Evolutionary conservation across 1,140 invertebrate species (phyloP).

Genomic region (Vanessa tameamea): DNA sequence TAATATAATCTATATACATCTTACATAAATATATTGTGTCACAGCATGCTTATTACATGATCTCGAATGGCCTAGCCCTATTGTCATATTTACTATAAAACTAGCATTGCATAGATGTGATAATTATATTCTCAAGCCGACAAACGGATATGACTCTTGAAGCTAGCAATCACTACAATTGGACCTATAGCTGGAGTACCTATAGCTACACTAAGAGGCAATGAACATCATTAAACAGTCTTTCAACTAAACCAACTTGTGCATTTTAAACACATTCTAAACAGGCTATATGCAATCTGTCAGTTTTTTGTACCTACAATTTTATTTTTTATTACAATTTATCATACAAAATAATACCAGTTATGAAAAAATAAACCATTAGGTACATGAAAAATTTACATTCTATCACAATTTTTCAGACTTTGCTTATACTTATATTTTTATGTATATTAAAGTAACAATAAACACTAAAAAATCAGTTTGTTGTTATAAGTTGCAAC

Average conservation of each 20-base stretch:
- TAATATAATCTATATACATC: constrained; percentile 9
- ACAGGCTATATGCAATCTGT: constrained; percentile 19
- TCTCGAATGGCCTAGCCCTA: background rate
- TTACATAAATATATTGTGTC: constrained; percentile 15
- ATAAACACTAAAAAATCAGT: constrained; percentile 35
- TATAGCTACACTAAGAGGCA: constrained; percentile 15
- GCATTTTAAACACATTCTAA: constrained; percentile 27
- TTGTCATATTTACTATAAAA: constrained; percentile 27
- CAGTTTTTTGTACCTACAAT: constrained; percentile 20
- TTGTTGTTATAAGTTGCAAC: constrained; percentile 34
- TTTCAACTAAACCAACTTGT: constrained; percentile 25
- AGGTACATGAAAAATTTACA: constrained; percentile 51
- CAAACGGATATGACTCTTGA: constrained; percentile 24
- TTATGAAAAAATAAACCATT: constrained; percentile 33
- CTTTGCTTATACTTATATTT: constrained; percentile 45
- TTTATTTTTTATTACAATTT: constrained; percentile 35
- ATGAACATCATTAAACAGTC: constrained; percentile 33
- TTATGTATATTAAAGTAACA: constrained; percentile 49
- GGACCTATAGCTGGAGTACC: background rate
- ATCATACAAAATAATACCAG: constrained; percentile 43
- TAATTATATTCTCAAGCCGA: constrained; percentile 23
- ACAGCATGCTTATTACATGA: constrained; percentile 15
- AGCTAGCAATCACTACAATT: constrained; percentile 13
- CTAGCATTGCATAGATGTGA: constrained; percentile 13
- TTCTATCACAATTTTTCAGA: constrained; percentile 68